These are phyloP conservation scores for Chionis minor DNA, from an alignment of 2,113 vertebrate species.

Conservation along the genomic window DNA sequence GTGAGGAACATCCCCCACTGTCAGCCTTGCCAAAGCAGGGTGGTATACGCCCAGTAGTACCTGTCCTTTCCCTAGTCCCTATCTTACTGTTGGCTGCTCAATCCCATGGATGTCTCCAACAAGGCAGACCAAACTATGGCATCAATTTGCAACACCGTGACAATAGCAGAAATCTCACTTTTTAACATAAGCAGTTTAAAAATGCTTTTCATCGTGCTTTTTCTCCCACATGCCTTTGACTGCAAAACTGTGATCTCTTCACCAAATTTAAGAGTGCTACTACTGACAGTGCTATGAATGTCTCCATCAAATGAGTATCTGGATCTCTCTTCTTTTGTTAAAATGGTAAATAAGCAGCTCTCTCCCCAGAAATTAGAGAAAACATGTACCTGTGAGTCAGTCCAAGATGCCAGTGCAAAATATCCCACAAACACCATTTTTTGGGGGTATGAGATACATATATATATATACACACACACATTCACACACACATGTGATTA, in stretches of 20 bases:
- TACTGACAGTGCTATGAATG: neutral
- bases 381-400: neutral
- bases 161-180: neutral
- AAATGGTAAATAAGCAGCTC: neutral
- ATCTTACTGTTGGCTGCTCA: neutral
- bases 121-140: neutral
- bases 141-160: neutral
- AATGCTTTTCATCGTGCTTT: neutral
- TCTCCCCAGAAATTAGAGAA: neutral
- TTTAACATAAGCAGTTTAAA: neutral
- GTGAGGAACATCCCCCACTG: neutral
- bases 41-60: neutral
- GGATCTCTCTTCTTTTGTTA: neutral
- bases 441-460: accelerated
- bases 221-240: neutral
- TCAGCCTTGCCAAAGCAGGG: neutral
- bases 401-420: neutral
- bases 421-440: neutral
- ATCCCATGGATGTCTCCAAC: neutral
- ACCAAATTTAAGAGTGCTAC: neutral
- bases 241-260: neutral
- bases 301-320: neutral
- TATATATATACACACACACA: neutral
- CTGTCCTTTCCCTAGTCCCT: neutral
- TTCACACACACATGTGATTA: neutral